Evolutionary conservation across 2,888 invertebrate species (phyloP), one percentile per base, ranked within the genome.

Genomic region (Lycaena phlaeas): DNA sequence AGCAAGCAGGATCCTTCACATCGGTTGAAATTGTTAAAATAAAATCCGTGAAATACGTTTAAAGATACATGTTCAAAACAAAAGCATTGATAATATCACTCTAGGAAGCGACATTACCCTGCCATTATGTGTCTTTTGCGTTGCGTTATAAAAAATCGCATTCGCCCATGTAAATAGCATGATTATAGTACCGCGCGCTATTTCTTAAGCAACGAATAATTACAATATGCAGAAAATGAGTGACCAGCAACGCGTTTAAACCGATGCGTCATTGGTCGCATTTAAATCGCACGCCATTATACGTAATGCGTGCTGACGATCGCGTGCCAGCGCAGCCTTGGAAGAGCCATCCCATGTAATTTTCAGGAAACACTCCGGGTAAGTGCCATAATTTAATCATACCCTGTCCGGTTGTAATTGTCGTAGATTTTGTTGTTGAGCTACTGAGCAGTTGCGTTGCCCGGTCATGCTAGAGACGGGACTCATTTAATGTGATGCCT

Each of bases 371-470:
- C 72, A 81, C 72, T 79, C 67, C 52, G 65, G 63, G 61, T 76
- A 77, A 78, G 71, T 78, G 77, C 74, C 75, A 79, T 79, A 81
- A 81, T 81, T 81, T 84, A 82, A 84, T 84, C 78, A 78, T 75
- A 76, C 66, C 73, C 78, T 79, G 78, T 67, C 73, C 64, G 61
- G 52, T 56, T 57, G 60, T 81, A 79, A 81, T 82, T 79, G 77
- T 79, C 68, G 72, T 77, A 72, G 72, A 62, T 70, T 74, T 74
- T 62, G 71, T 68, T 68, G 67, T 62, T 55, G 61, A 60, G 71
- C 77, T 77, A 75, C 79, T 64, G 73, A 70, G 61, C 61, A 57
- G 59, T 57, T 53, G 57, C 55, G 52, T 51, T 52, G 57, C 55
- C 51, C 53, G 56, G 56, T 63, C 62, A 58, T 54, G 52, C 51